Percentiles rank a stretch among this genome's conserved stretches.
Evolutionary conservation across 2,888 invertebrate genomes (phyloP).

Genomic region (Andrena bicolor): DNA sequence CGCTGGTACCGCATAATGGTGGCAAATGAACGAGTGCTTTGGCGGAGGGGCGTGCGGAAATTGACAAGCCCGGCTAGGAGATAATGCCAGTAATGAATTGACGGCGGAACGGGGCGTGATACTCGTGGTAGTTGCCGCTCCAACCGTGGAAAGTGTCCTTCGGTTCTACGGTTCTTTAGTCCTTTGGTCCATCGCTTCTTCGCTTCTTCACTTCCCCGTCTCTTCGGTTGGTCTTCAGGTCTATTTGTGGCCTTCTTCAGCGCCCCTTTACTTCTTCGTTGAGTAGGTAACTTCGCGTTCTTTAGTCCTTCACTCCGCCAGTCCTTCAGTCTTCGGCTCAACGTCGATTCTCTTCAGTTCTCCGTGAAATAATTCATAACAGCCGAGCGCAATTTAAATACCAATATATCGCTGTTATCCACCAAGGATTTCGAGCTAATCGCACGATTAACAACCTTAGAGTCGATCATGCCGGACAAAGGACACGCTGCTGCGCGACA

Average conservation of each 20-base stretch:
- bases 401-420: neutral
- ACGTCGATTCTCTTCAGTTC: neutral
- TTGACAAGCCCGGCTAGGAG: conserved; percentile 38
- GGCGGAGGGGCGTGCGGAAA: conserved; percentile 17
- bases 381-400: neutral
- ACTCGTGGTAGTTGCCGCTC: neutral
- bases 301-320: too few species aligned
- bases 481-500: conserved; percentile 8
- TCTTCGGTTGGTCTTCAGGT: neutral
- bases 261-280: too few species aligned
- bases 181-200: neutral
- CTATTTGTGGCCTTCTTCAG: too few species aligned
- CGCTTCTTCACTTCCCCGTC: neutral
- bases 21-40: conserved; percentile 44
- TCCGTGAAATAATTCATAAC: neutral
- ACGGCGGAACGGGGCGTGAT: neutral
- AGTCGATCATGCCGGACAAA: conserved; percentile 26
- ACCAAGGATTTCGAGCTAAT: neutral
- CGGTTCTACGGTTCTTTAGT: neutral
- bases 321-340: too few species aligned
- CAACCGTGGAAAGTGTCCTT: neutral
- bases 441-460: neutral
- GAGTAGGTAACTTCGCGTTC: too few species aligned
- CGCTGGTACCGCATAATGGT: conserved; percentile 26
- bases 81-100: conserved; percentile 50